These are phyloP conservation scores for Lydus trimaculatus DNA, from an alignment of 2,888 invertebrate species.

Conservation along the genomic window DNA sequence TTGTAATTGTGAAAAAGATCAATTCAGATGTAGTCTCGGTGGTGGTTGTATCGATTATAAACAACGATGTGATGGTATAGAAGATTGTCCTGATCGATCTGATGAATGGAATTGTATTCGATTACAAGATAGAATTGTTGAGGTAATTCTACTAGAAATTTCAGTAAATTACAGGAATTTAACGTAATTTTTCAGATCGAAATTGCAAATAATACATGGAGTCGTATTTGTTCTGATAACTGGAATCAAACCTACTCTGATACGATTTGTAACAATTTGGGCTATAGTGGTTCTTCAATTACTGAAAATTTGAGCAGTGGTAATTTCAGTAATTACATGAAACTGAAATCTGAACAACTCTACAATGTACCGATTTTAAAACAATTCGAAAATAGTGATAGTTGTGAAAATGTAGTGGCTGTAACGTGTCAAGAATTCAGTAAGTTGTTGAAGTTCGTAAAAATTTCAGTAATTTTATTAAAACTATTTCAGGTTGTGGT, in stretches of 20 bases:
- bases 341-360: conserved; percentile 39
- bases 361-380: conserved; percentile 49
- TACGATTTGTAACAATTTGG: conserved; percentile 64
- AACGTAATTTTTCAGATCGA: conserved; percentile 38
- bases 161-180: not conserved
- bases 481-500: conserved; percentile 44
- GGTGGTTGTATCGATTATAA: conserved; percentile 66
- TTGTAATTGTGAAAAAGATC: conserved; percentile 64
- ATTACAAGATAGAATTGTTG: conserved; percentile 36
- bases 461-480: conserved; percentile 12
- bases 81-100: conserved; percentile 68
- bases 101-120: conserved; percentile 69
- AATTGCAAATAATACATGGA: conserved; percentile 52
- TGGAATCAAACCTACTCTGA: conserved; percentile 66
- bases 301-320: conserved; percentile 50
- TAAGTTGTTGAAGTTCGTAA: conserved; percentile 47
- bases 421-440: conserved; percentile 66
- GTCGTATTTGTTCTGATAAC: conserved; percentile 63
- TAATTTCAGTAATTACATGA: conserved; percentile 40
- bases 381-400: conserved; percentile 59
- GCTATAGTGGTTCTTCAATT: conserved; percentile 60
- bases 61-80: conserved; percentile 66
- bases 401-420: conserved; percentile 60
- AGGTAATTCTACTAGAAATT: conserved; percentile 25
- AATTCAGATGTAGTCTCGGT: conserved; percentile 67